These are phyloP conservation scores for Mesorhabditis spiculigera DNA, from an alignment of 2,888 invertebrate genomes.

Conservation along the genomic window DNA sequence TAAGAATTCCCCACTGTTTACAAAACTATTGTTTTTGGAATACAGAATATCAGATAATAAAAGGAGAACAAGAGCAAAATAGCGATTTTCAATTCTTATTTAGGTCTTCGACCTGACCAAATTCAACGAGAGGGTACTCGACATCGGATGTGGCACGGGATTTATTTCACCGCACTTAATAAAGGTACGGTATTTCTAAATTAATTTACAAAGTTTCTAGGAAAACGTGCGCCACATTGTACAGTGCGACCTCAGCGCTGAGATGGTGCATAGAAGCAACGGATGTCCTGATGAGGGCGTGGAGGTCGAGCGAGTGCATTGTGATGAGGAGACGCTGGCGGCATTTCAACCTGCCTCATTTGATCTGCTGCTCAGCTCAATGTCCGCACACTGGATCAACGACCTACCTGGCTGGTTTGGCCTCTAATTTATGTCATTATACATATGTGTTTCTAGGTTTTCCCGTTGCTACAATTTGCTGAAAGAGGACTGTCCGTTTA, in stretches of 20 bases:
- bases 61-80: too few species aligned
- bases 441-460: slow-evolving; percentile 24
- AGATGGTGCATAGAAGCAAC: slow-evolving; percentile 39
- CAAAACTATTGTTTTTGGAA: too few species aligned
- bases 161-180: slow-evolving; percentile 68
- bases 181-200: slow-evolving; percentile 20
- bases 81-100: slow-evolving; percentile 3
- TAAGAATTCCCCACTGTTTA: too few species aligned
- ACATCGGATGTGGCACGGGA: slow-evolving; percentile 84
- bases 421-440: neutral
- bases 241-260: slow-evolving; percentile 51
- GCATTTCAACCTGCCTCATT: slow-evolving; percentile 67
- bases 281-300: slow-evolving; percentile 41
- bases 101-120: slow-evolving; percentile 84
- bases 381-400: slow-evolving; percentile 87
- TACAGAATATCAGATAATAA: too few species aligned
- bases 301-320: slow-evolving; percentile 69
- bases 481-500: slow-evolving; percentile 78
- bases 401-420: slow-evolving; percentile 75
- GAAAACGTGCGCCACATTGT: slow-evolving; percentile 27
- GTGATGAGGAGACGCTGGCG: slow-evolving; percentile 74
- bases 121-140: slow-evolving; percentile 70
- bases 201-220: slow-evolving; percentile 7
- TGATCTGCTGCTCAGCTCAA: slow-evolving; percentile 81
- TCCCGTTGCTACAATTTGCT: slow-evolving; percentile 40